Percentiles rank a stretch among this genome's conserved stretches.
These are phyloP conservation scores for Chloebia gouldiae DNA, from an alignment of 2,113 vertebrate species.

Conservation along the genomic window DNA sequence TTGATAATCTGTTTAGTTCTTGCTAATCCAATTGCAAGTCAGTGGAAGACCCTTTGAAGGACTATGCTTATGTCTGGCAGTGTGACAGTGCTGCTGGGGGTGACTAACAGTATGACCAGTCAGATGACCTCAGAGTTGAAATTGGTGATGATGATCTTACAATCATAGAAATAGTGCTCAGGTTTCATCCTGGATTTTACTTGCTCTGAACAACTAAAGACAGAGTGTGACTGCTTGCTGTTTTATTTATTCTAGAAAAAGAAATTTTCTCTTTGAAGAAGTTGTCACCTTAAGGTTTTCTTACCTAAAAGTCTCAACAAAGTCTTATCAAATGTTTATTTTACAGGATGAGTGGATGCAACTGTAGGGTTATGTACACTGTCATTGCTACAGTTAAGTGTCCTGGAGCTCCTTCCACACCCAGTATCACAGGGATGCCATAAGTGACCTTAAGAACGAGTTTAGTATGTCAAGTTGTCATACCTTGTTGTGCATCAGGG, in stretches of 20 bases:
- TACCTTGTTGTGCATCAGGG: neutral
- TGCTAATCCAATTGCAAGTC: slow-evolving; percentile 32
- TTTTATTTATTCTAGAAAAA: neutral
- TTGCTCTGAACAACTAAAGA: neutral
- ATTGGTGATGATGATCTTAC: neutral
- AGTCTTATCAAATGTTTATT: neutral
- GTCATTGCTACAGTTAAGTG: neutral
- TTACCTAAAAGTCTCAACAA: neutral
- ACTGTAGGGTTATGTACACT: neutral
- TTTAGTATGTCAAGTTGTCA: neutral
- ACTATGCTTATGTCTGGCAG: neutral
- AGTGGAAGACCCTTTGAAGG: slow-evolving; percentile 2
- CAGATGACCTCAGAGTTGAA: neutral
- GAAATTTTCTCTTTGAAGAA: neutral
- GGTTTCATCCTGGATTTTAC: neutral
- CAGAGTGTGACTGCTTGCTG: neutral
- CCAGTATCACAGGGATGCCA: neutral
- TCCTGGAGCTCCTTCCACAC: neutral
- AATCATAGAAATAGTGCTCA: neutral
- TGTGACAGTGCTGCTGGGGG: neutral
- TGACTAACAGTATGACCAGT: neutral
- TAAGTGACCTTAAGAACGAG: neutral
- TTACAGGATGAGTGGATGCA: neutral
- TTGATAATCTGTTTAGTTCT: slow-evolving; percentile 35
- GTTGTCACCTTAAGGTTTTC: neutral